Evolutionary conservation across 2,888 invertebrate genomes (phyloP).

Genomic region (Drosophila phalerata): DNA sequence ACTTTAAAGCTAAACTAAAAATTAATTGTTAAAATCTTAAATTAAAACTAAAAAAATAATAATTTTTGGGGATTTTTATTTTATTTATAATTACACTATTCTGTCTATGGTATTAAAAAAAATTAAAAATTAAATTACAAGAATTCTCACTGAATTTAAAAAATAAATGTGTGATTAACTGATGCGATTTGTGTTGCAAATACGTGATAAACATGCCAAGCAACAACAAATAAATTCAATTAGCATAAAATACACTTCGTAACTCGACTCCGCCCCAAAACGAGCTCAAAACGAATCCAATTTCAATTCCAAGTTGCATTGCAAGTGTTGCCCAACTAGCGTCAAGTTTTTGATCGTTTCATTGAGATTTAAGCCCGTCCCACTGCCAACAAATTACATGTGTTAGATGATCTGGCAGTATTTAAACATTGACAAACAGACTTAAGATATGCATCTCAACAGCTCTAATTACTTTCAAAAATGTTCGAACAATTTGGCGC

Average conservation of each 20-base stretch:
- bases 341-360: conserved; percentile 25
- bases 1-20: too few relatives aligned
- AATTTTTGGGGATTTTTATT: too few relatives aligned
- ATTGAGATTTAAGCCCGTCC: conserved; percentile 20
- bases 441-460: conserved; percentile 49
- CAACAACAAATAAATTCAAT: conserved; percentile 17
- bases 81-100: too few relatives aligned
- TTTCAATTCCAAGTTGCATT: conserved; percentile 25
- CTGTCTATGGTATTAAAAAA: too few relatives aligned
- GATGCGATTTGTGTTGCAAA: conserved; percentile 37
- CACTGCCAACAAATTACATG: conserved; percentile 14
- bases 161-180: too few relatives aligned
- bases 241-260: conserved; percentile 36
- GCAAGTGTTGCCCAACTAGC: conserved; percentile 7
- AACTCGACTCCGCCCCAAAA: conserved; percentile 47
- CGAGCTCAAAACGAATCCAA: conserved; percentile 12
- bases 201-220: conserved; percentile 28
- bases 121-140: too few relatives aligned
- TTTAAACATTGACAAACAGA: conserved; percentile 28
- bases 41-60: too few relatives aligned
- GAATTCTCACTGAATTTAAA: too few relatives aligned
- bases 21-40: too few relatives aligned
- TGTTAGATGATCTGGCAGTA: conserved; percentile 15
- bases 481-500: conserved; percentile 67
- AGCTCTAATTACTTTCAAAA: conserved; percentile 61